Conservation (phyloP, 1,140 invertebrate species). For the Pachypsylla venusta region DNA sequence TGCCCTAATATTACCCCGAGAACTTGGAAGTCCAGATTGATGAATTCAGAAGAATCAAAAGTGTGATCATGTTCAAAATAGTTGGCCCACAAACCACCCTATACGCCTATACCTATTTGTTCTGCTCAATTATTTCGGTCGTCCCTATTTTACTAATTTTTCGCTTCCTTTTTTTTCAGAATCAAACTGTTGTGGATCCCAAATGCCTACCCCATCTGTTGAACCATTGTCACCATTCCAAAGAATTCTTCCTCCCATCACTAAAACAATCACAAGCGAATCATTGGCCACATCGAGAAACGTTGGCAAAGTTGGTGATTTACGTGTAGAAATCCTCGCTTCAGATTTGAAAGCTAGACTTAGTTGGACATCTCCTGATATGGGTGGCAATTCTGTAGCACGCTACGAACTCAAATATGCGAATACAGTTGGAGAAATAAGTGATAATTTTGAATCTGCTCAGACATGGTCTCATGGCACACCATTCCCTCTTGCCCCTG, state of each 20-base stretch:
- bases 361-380: conserved; percentile 39
- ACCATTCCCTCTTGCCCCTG: conserved; percentile 30
- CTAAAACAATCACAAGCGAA: conserved; percentile 29
- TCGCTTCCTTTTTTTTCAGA: conserved; percentile 23
- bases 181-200: conserved; percentile 33
- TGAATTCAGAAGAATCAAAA: too few relatives aligned
- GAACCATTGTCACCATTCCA: conserved; percentile 34
- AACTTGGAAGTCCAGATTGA: too few relatives aligned
- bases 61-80: too few relatives aligned
- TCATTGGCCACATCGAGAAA: conserved; percentile 26
- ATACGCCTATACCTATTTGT: too few relatives aligned
- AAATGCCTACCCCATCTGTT: conserved; percentile 30
- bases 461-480: conserved; percentile 28
- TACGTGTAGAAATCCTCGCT: conserved; percentile 30
- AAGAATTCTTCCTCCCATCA: conserved; percentile 32
- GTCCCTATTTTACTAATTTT: too few relatives aligned
- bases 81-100: too few relatives aligned
- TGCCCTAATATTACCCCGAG: too few relatives aligned
- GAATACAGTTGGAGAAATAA: conserved; percentile 30
- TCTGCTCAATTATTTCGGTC: too few relatives aligned
- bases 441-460: conserved; percentile 33
- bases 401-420: conserved; percentile 36
- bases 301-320: conserved; percentile 34
- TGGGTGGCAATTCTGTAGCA: conserved; percentile 33
- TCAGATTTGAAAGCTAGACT: conserved; percentile 32